Evolutionary conservation across 2,113 vertebrate species (phyloP).

Genomic region (Cardinalis cardinalis): DNA sequence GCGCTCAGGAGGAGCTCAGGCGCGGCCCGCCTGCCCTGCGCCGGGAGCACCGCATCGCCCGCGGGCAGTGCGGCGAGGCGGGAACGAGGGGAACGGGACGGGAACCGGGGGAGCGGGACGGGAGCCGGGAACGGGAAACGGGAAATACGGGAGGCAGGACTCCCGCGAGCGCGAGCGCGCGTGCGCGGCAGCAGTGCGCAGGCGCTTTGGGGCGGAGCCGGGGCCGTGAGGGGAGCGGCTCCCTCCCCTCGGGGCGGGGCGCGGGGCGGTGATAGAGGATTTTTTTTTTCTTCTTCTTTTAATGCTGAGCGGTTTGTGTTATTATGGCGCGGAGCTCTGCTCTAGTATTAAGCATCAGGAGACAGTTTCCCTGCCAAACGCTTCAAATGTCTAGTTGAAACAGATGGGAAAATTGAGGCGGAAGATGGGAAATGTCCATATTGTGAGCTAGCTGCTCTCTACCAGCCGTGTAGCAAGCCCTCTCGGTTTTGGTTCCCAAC

Average conservation of each 20-base stretch:
- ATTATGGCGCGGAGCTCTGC: accelerated
- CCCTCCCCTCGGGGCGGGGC: neutral
- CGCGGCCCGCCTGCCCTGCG: neutral
- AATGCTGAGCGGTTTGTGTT: too few relatives aligned
- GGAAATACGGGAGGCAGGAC: neutral
- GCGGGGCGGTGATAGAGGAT: accelerated
- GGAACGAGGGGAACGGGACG: neutral
- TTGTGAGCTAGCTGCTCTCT: neutral
- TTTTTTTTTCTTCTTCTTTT: accelerated
- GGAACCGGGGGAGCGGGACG: too few relatives aligned
- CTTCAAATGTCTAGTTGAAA: neutral
- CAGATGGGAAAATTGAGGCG: neutral
- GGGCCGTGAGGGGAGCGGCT: neutral
- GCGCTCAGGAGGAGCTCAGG: neutral
- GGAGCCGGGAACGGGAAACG: neutral
- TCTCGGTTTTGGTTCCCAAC: neutral
- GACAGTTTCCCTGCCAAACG: neutral
- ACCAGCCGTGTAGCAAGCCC: neutral
- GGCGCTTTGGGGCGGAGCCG: neutral
- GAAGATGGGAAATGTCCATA: neutral
- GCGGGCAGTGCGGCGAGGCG: neutral
- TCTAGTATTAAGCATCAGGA: neutral
- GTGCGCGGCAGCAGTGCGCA: neutral
- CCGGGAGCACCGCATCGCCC: neutral
- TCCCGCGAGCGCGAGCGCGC: neutral